These are phyloP conservation scores for Stictocephala bisonia DNA, from an alignment of 2,888 invertebrate species.

Conservation along the genomic window DNA sequence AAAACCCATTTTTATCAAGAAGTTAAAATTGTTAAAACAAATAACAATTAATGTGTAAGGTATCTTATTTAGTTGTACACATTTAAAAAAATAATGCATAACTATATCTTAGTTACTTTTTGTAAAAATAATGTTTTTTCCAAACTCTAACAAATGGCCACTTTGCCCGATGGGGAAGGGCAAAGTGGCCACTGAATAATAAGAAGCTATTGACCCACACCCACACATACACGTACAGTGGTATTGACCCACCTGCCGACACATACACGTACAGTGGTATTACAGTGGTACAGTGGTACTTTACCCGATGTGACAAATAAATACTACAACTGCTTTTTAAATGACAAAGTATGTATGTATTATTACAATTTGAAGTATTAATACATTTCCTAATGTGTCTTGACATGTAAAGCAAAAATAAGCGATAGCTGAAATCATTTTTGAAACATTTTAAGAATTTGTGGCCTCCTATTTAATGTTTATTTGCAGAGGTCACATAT, in stretches of 20 bases:
- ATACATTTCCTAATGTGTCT: constrained; percentile 13
- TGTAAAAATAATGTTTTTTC: constrained; percentile 18
- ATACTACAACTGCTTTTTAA: constrained; percentile 30
- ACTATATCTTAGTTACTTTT: constrained; percentile 24
- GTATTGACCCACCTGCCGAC: no score
- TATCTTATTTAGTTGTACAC: constrained; percentile 16
- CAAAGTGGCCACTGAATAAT: constrained; percentile 18
- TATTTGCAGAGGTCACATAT: constrained; percentile 38
- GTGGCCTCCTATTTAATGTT: neutral
- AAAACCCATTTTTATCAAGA: constrained; percentile 25
- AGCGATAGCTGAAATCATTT: neutral
- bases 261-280: no score
- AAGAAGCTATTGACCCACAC: no score
- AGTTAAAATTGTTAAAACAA: constrained; percentile 32
- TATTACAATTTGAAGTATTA: constrained; percentile 29
- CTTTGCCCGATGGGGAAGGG: constrained; percentile 36
- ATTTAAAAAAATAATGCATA: constrained; percentile 14
- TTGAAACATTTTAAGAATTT: constrained; percentile 14
- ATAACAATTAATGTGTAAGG: constrained; percentile 20
- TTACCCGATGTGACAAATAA: constrained; percentile 32
- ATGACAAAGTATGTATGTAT: constrained; percentile 30
- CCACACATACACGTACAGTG: no score
- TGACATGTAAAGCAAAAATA: constrained; percentile 10
- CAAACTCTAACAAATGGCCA: constrained; percentile 37
- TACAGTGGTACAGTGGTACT: no score